Percentiles rank a stretch among this genome's conserved stretches.
Conservation (phyloP, 2,113 vertebrate genomes). For the Herpetotheres cachinnans region DNA sequence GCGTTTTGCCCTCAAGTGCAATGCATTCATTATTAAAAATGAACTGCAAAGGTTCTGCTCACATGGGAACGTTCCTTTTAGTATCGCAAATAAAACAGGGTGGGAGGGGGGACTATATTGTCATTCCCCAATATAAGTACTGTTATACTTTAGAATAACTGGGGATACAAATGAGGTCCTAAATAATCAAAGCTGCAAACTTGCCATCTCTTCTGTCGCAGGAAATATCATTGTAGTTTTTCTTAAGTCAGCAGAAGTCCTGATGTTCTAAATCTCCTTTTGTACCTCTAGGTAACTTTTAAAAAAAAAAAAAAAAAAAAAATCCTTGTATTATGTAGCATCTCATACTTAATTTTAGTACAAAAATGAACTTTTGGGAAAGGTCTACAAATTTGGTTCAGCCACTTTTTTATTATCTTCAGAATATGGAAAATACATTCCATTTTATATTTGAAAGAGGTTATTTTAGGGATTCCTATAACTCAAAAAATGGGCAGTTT, state of each 20-base stretch:
- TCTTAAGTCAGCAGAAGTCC: not conserved
- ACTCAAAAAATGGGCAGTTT: not conserved
- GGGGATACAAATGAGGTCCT: not conserved
- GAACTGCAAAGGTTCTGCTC: not conserved
- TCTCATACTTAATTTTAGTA: not conserved
- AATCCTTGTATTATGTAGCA: not conserved
- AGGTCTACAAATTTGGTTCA: not conserved
- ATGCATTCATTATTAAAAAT: not conserved
- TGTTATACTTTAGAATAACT: not conserved
- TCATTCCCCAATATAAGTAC: not conserved
- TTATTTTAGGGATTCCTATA: not conserved
- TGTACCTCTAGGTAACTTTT: not conserved
- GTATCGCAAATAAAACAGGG: not conserved
- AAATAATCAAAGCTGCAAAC: not conserved
- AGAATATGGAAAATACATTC: not conserved
- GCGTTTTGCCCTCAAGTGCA: not conserved
- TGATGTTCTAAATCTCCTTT: not conserved
- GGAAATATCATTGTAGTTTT: not conserved
- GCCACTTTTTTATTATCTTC: not conserved
- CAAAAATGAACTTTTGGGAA: not conserved
- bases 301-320: not conserved
- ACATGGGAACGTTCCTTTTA: not conserved
- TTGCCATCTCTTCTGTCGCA: not conserved
- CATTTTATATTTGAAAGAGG: not conserved
- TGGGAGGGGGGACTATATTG: rapidly evolving